Conservation (phyloP, 2,797 vertebrate genomes). For the Hafferia zeledoni region DNA sequence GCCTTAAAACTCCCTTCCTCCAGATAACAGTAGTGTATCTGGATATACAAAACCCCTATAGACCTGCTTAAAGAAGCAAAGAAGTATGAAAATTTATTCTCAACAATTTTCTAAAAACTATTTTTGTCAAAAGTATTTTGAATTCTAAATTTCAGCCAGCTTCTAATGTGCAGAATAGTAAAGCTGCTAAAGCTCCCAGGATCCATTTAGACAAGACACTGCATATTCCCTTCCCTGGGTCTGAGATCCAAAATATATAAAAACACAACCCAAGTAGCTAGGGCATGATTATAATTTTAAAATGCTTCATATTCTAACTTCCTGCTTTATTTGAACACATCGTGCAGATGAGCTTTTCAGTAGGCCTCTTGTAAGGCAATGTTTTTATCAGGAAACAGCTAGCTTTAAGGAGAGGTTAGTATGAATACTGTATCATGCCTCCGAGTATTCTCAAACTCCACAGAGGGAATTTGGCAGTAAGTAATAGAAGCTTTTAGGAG, state of each 20-base stretch:
- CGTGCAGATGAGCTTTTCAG: not conserved
- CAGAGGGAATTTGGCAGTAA: not conserved
- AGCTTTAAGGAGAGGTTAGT: not conserved
- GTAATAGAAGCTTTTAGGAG: not conserved
- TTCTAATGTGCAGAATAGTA: not conserved
- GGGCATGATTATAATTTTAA: not conserved
- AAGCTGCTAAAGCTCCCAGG: not conserved
- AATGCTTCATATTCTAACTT: not conserved
- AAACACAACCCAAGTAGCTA: not conserved
- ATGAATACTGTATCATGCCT: not conserved
- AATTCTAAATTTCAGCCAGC: not conserved
- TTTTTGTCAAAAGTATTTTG: not conserved
- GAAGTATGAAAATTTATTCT: not conserved
- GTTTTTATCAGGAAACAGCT: not conserved
- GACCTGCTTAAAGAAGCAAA: not conserved
- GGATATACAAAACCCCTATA: not conserved
- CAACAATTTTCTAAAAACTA: not conserved
- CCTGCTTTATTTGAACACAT: not conserved
- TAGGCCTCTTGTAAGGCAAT: not conserved
- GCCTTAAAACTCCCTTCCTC: accelerated
- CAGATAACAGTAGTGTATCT: not conserved
- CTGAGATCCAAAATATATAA: not conserved
- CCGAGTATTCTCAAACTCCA: not conserved
- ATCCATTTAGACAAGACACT: not conserved
- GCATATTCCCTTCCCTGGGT: not conserved